Percentiles rank a stretch among this genome's conserved stretches.
Conservation (phyloP, 2,888 invertebrate genomes). For the Athalia cordata region DNA sequence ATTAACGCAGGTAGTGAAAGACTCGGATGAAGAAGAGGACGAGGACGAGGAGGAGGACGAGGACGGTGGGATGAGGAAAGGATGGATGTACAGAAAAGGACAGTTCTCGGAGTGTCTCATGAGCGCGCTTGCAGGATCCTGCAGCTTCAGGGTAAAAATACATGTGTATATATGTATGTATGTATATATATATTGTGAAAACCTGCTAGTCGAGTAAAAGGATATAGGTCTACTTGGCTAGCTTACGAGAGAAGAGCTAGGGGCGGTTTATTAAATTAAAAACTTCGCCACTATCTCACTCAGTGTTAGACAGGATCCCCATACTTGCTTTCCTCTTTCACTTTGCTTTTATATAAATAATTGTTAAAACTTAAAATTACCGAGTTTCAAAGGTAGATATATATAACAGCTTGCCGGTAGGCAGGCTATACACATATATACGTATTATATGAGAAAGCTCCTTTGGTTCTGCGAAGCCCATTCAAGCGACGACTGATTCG, state of each 20-base stretch:
- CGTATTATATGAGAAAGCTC: no score
- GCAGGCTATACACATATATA: no score
- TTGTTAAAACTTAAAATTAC: slow-evolving; percentile 24
- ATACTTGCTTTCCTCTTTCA: slow-evolving; percentile 16
- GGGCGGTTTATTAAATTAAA: slow-evolving; percentile 38
- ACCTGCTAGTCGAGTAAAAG: no score
- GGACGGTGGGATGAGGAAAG: not conserved
- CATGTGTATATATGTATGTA: not conserved
- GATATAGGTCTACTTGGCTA: no score
- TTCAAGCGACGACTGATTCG: no score
- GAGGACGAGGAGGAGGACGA: not conserved
- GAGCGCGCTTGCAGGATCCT: not conserved
- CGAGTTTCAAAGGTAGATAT: no score
- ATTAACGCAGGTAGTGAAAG: slow-evolving; percentile 29
- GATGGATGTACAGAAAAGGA: not conserved
- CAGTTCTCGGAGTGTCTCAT: not conserved
- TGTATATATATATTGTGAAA: not conserved
- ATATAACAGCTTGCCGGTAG: no score
- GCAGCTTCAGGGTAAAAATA: not conserved
- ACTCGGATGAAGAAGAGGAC: not conserved
- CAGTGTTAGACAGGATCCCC: not conserved
- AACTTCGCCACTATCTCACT: slow-evolving; percentile 23
- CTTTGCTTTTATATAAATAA: slow-evolving; percentile 30
- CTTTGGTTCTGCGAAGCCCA: no score
- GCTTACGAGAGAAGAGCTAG: not conserved